A percentile compares a stretch with the other conserved stretches of the same genome.
Evolutionary conservation across 2,113 vertebrate genomes (phyloP).

Genomic region (Urocynchramus pylzowi): DNA sequence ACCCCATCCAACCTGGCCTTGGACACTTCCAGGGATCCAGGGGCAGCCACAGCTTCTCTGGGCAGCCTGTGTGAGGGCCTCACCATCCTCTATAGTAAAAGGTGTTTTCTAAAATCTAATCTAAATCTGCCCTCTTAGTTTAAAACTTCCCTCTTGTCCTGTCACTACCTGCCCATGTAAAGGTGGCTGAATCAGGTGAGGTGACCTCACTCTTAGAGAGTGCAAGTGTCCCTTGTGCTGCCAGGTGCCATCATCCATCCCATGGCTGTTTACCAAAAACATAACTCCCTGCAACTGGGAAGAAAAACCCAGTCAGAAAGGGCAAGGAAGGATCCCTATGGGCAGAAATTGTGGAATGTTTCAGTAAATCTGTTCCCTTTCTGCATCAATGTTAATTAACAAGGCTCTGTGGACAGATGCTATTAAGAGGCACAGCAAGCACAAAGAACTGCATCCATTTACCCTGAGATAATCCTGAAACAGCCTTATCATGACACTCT

Average conservation of each 20-base stretch:
- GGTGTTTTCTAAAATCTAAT: background rate
- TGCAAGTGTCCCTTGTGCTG: background rate
- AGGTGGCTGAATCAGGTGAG: background rate
- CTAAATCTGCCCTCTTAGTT: background rate
- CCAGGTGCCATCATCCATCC: background rate
- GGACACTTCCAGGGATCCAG: background rate
- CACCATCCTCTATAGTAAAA: background rate
- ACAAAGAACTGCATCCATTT: background rate
- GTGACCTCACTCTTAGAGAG: fast-evolving
- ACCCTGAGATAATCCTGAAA: background rate
- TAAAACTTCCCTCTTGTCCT: background rate
- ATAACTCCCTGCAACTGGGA: background rate
- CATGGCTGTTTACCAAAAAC: background rate
- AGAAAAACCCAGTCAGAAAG: background rate
- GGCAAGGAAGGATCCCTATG: background rate
- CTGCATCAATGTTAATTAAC: background rate
- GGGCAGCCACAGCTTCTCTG: background rate
- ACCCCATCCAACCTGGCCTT: fast-evolving
- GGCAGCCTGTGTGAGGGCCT: background rate
- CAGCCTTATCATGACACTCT: background rate
- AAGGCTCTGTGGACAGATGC: background rate
- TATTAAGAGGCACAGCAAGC: background rate
- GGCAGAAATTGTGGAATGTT: background rate
- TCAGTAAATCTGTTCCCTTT: background rate
- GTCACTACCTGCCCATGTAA: fast-evolving